Percentiles rank a stretch among this genome's conserved stretches.
Conservation (phyloP, 2,113 vertebrate genomes). For the Ciconia stormi region DNA sequence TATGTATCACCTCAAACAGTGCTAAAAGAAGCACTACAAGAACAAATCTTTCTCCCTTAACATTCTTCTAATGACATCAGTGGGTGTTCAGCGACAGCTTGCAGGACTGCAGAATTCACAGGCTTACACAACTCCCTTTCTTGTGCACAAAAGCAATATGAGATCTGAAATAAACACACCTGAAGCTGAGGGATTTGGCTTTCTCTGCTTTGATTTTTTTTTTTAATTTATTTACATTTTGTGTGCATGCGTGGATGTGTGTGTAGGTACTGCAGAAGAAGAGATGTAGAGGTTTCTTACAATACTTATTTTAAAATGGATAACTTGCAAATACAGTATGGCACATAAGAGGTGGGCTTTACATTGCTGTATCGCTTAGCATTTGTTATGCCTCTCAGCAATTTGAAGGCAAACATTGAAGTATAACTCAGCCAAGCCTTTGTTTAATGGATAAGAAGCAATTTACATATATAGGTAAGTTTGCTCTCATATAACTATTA, state of each 20-base stretch:
- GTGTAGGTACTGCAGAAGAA: not conserved
- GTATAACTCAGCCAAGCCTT: slow-evolving; percentile 35
- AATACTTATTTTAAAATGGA: not conserved
- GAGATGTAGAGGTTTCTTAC: not conserved
- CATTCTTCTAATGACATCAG: not conserved
- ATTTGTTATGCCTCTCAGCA: not conserved
- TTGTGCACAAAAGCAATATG: not conserved
- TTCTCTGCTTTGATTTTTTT: not conserved
- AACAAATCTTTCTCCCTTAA: not conserved
- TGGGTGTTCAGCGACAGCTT: not conserved
- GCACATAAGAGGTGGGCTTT: slow-evolving; percentile 30
- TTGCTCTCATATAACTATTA: not conserved
- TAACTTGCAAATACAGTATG: slow-evolving; percentile 39
- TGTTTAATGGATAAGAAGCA: slow-evolving; percentile 10
- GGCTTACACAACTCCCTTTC: not conserved
- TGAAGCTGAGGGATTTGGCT: slow-evolving; percentile 49
- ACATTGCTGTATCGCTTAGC: not conserved
- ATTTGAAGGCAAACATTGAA: slow-evolving; percentile 41
- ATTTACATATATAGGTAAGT: slow-evolving; percentile 10
- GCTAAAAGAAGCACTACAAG: not conserved
- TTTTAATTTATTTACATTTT: slow-evolving; percentile 11
- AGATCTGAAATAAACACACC: not conserved
- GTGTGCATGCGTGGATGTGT: not conserved
- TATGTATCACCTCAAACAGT: slow-evolving; percentile 55
- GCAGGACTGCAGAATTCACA: slow-evolving; percentile 11